phyloP scores from a whole-genome alignment of 2,888 invertebrate species.

The Drosophila mayaguana region DNA sequence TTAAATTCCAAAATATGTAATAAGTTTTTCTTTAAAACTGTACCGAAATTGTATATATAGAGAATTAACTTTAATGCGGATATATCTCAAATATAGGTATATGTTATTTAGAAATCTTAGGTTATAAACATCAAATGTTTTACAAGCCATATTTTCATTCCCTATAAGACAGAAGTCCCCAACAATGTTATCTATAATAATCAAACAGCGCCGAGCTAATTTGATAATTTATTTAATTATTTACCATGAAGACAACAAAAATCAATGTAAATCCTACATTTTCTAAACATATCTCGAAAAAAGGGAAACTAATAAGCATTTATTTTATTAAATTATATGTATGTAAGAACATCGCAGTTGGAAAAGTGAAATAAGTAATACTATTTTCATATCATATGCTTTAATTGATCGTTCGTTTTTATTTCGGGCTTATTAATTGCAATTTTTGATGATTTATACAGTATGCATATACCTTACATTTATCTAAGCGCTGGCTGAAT shows the following conservation, averaged over 20 bases:
- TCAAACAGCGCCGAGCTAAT: background rate
- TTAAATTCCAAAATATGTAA: conserved; percentile 6
- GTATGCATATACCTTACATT: too few relatives aligned
- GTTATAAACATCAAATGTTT: background rate
- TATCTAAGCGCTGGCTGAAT: too few relatives aligned
- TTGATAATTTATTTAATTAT: too few relatives aligned
- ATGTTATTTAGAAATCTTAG: background rate
- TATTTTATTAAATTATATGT: too few relatives aligned
- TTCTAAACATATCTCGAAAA: background rate
- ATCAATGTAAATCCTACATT: too few relatives aligned
- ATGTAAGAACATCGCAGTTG: too few relatives aligned
- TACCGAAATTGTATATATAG: conserved; percentile 10
- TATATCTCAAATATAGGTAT: background rate
- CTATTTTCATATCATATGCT: background rate
- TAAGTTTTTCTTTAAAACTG: background rate
- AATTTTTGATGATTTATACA: too few relatives aligned
- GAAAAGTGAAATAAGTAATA: background rate
- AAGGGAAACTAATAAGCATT: background rate
- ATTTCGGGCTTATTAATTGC: background rate
- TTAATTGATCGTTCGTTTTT: background rate
- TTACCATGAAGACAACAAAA: too few relatives aligned
- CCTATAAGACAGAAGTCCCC: background rate
- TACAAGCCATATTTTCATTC: background rate
- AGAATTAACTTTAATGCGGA: background rate
- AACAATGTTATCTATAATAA: background rate